These are phyloP conservation scores for Hanleya hanleyi DNA, from an alignment of 2,888 invertebrate species.

Conservation along the genomic window DNA sequence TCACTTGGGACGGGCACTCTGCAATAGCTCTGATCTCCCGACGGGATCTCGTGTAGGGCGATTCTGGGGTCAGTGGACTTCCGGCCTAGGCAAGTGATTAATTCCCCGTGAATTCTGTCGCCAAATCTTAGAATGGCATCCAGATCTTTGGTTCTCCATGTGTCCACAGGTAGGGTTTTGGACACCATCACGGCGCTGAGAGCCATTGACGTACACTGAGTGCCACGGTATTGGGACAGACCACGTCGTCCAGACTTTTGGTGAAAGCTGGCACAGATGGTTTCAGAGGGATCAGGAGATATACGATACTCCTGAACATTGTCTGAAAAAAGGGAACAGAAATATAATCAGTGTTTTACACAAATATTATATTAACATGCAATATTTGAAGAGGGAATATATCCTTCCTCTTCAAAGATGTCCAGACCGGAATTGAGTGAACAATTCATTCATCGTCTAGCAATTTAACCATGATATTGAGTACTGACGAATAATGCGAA, in stretches of 20 bases:
- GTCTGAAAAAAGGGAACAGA: no score
- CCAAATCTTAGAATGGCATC: neutral
- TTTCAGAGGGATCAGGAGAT: neutral
- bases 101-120: neutral
- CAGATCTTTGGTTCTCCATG: neutral
- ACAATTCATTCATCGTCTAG: no score
- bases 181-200: neutral
- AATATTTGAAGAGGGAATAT: no score
- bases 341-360: no score
- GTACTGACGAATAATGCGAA: no score
- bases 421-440: no score
- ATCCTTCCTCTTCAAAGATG: no score
- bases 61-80: neutral
- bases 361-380: no score
- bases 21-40: neutral
- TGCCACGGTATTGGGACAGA: neutral
- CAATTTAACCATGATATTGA: no score
- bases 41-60: neutral
- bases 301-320: no score
- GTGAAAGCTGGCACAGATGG: neutral
- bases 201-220: constrained; percentile 9
- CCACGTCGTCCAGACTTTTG: neutral
- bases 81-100: neutral
- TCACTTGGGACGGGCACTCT: neutral
- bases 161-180: neutral